Evolutionary conservation across 2,888 invertebrate genomes (phyloP).

Genomic region (Electrophaes corylata): DNA sequence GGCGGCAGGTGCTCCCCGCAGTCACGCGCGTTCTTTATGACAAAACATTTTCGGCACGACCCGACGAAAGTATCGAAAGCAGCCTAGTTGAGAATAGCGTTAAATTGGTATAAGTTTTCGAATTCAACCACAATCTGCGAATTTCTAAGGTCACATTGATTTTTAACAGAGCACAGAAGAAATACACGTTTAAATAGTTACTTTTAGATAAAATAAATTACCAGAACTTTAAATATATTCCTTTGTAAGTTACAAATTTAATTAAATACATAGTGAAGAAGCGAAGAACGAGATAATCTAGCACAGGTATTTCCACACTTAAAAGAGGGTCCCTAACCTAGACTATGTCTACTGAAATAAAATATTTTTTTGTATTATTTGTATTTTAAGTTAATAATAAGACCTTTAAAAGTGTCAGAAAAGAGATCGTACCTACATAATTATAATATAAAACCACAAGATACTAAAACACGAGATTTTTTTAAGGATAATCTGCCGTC

Average conservation of each 20-base stretch:
- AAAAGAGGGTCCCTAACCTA: too few species aligned
- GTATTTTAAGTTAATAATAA: too few species aligned
- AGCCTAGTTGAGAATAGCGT: constrained; percentile 44
- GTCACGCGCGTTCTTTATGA: constrained; percentile 66
- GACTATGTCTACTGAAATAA: too few species aligned
- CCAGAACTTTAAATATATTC: too few species aligned
- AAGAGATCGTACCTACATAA: too few species aligned
- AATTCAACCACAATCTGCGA: constrained; percentile 2
- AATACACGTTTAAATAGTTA: too few species aligned
- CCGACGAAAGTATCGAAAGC: constrained; percentile 48
- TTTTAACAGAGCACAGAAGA: neutral
- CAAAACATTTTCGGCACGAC: constrained; percentile 53
- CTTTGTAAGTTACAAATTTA: too few species aligned
- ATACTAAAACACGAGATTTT: neutral
- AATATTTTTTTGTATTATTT: too few species aligned
- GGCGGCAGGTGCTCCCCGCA: constrained; percentile 58
- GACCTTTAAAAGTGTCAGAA: neutral
- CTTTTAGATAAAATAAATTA: too few species aligned
- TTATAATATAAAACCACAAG: neutral
- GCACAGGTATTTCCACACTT: too few species aligned
- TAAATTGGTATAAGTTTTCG: constrained; percentile 28
- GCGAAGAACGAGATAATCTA: too few species aligned
- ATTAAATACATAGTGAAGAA: too few species aligned
- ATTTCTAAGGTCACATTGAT: neutral
- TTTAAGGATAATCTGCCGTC: neutral